Evolutionary conservation across 2,797 vertebrate genomes (phyloP).

Genomic region (Rhynchonycteris naso): DNA sequence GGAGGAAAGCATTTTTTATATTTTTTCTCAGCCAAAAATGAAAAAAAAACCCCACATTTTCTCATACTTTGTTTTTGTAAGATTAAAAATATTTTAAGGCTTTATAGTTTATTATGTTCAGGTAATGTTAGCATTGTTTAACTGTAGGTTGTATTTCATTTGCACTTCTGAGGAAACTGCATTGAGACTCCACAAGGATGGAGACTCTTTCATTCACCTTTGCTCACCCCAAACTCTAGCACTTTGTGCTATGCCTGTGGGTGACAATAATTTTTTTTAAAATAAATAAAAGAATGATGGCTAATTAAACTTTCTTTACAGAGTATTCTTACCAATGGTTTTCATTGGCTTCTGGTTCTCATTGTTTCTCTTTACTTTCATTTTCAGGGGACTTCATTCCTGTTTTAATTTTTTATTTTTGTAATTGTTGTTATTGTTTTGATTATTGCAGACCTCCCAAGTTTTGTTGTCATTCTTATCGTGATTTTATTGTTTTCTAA

Average conservation of each 20-base stretch:
- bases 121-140: background rate
- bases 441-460: background rate
- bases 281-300: background rate
- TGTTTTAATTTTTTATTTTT: constrained; percentile 3
- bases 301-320: background rate
- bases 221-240: background rate
- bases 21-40: background rate
- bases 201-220: background rate
- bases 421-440: constrained; percentile 14
- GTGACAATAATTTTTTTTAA: background rate
- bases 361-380: background rate
- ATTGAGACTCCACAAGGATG: background rate
- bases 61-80: constrained; percentile 40
- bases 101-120: background rate
- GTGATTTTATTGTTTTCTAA: constrained; percentile 18
- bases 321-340: background rate
- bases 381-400: background rate
- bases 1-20: background rate
- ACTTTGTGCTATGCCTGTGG: background rate
- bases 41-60: background rate
- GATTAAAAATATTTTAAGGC: constrained; percentile 11
- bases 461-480: background rate
- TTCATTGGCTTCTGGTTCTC: background rate
- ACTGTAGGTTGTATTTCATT: background rate
- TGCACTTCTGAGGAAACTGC: background rate